Base-by-base conservation (phyloP, 2,888 invertebrate genomes). In the Ochlodes sylvanus region DNA sequence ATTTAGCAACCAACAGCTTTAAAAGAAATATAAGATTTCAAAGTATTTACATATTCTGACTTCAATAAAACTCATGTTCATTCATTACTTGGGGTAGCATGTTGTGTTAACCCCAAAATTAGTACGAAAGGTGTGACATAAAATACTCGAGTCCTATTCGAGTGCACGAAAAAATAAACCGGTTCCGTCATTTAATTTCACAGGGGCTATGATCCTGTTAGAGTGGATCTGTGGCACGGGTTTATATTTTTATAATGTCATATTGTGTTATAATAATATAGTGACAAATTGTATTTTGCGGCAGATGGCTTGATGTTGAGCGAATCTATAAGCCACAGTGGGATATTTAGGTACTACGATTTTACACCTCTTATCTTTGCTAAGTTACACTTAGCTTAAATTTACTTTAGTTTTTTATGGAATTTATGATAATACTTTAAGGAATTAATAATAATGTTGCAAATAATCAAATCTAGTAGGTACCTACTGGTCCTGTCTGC, bases 81-180 rank as follows among this genome's bases (percentile, higher is more conserved):
- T 90, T 88, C 89, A 89, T 89, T 85, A 87, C 87, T 83, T 83
- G 85, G 89, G 89, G 81, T 75, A 71, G 75, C 71, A 79, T 82
- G 87, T 89, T 89, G 86, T 89, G 84, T 87, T 87, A 87, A 85
- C 84, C 86, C 79, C 76, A 77, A 90, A 90, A 92, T 92, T 92
- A 92, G 89, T 86, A 85, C 78, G 83, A 90, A 91, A 92, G 92
- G 92, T 92, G 92, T 83, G 83, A 88, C 77, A 80, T 86, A 87
- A 84, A 61, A 82, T 81, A 83, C 88, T 87, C 85, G 73, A 85
- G 78, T 76, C 75, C 80, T 84, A 90, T 90, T 89, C 88, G 86
- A 80, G 80, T 75, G 79, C 87, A 87, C 86, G 88, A 76, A 47
- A 85, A 83, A 63, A 54, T 54, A 78, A 86, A 86, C 85, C 85